phyloP scores from a whole-genome alignment of 2,113 vertebrate species.

The Puntigrus tetrazona region DNA sequence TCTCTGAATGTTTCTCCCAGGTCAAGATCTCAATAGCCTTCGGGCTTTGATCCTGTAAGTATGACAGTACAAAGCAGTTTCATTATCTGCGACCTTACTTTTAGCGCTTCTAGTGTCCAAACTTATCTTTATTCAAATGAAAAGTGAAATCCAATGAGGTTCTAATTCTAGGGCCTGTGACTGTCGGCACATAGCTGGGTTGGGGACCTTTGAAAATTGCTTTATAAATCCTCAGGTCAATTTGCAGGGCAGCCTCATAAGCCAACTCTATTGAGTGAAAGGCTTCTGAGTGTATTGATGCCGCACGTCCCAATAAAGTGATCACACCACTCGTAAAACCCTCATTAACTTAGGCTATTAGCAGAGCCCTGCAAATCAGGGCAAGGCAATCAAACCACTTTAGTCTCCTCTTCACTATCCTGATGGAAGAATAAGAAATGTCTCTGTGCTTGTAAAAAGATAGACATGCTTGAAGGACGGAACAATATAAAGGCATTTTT shows the following conservation, averaged over 20 bases:
- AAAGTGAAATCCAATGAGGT: conserved; percentile 69
- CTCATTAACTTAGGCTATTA: conserved; percentile 65
- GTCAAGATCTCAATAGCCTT: conserved; percentile 53
- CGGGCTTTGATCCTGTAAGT: conserved; percentile 59
- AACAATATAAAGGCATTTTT: conserved; percentile 22
- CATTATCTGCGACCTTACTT: conserved; percentile 61
- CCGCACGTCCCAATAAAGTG: conserved; percentile 61
- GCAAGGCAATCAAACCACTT: conserved; percentile 54
- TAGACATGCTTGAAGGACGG: conserved; percentile 26
- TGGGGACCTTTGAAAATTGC: conserved; percentile 66
- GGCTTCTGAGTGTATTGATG: conserved; percentile 58
- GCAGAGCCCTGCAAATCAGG: conserved; percentile 53
- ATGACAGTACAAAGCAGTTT: conserved; percentile 61
- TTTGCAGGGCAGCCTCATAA: conserved; percentile 62
- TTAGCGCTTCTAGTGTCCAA: conserved; percentile 53
- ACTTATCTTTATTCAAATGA: conserved; percentile 64
- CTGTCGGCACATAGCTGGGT: conserved; percentile 52
- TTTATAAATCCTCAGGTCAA: conserved; percentile 69
- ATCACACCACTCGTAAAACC: conserved; percentile 69
- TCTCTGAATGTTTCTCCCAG: conserved; percentile 33
- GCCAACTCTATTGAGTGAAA: conserved; percentile 52
- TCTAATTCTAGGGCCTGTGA: conserved; percentile 63
- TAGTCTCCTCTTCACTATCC: conserved; percentile 24
- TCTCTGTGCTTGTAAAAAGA: conserved; percentile 1
- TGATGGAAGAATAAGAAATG: conserved; percentile 29